Evolutionary conservation across 2,113 vertebrate genomes (phyloP), one percentile per base, ranked within the genome.

Genomic region (Oplegnathus fasciatus): DNA sequence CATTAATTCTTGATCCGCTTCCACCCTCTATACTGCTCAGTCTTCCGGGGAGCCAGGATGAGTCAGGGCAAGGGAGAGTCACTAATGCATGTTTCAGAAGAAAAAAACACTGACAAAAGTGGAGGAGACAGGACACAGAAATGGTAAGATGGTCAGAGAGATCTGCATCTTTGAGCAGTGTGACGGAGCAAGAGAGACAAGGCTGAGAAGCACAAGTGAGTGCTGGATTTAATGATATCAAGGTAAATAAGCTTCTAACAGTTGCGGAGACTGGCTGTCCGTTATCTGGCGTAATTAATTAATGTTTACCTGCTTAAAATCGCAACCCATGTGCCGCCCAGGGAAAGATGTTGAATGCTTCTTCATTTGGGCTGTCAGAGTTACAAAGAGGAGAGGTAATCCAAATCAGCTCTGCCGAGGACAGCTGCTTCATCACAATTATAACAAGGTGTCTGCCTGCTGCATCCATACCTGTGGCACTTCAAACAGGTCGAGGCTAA

Each of bases 401-500:
- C 91, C 90, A 89, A 94, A 93, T 94, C 90, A 91, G 88, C 86
- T 86, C 82, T 64, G 82, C 80, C 80, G 84, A 76, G 82, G 91
- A 92, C 92, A 93, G 91, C 83, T 88, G 91, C 91, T 95, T 94
- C 83, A 93, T 95, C 93, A 93, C 92, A 94, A 94, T 95, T 95
- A 95, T 87, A 93, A 88, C 89, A 69, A 83, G 86, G 90, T 82
- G 86, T 76, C 88, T 79, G 90, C 77, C 83, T 64, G 77, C 86
- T 80, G 88, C 85, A 61, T 88, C 91, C 74, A 37, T 86, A 90
- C 86, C 88, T 71, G 80, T 73, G 46, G 77, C 75, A 86, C 89
- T 84, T 80, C 79, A 77, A 88, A 91, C 72, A 18, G 70, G 84
- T 84, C 30, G 20, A 48, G 79, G 79, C 84, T 85, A 88, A 94